phyloP scores from a whole-genome alignment of 2,888 invertebrate species.

The Apodemia mormo region DNA sequence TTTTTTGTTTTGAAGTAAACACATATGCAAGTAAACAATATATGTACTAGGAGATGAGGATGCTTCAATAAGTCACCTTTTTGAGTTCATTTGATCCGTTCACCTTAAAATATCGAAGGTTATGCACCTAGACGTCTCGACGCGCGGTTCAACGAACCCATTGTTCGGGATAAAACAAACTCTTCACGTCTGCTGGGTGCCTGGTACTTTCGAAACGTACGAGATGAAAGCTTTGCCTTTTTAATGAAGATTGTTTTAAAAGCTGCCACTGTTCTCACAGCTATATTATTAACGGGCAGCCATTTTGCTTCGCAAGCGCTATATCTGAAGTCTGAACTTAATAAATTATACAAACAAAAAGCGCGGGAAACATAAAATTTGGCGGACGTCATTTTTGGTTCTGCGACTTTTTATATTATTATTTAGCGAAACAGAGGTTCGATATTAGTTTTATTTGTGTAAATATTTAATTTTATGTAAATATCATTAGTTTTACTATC shows the following conservation, averaged over 20 bases:
- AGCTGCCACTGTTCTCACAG: background rate
- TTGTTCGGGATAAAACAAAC: constrained; percentile 29
- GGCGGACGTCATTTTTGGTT: too few relatives aligned
- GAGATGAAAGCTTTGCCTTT: constrained; percentile 28
- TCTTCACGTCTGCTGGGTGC: constrained; percentile 30
- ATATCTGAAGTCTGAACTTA: too few relatives aligned
- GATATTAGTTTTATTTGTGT: too few relatives aligned
- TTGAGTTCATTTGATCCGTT: constrained; percentile 8
- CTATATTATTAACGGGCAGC: background rate
- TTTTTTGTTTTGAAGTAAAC: background rate
- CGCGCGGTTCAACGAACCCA: constrained; percentile 31
- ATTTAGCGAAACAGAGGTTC: too few relatives aligned
- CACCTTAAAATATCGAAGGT: constrained; percentile 33
- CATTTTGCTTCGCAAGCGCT: too few relatives aligned
- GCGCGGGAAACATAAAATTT: too few relatives aligned
- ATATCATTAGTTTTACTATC: too few relatives aligned
- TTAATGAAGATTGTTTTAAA: constrained; percentile 16
- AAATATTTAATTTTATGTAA: too few relatives aligned
- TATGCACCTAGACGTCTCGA: constrained; percentile 40
- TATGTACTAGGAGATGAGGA: background rate
- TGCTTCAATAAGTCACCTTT: constrained; percentile 10
- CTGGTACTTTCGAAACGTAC: constrained; percentile 32
- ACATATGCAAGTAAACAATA: background rate
- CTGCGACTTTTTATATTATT: too few relatives aligned
- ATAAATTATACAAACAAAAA: too few relatives aligned